Percentiles rank a stretch among this genome's conserved stretches.
Evolutionary conservation across 2,797 vertebrate species (phyloP).

Genomic region (Micromesistius poutassou): DNA sequence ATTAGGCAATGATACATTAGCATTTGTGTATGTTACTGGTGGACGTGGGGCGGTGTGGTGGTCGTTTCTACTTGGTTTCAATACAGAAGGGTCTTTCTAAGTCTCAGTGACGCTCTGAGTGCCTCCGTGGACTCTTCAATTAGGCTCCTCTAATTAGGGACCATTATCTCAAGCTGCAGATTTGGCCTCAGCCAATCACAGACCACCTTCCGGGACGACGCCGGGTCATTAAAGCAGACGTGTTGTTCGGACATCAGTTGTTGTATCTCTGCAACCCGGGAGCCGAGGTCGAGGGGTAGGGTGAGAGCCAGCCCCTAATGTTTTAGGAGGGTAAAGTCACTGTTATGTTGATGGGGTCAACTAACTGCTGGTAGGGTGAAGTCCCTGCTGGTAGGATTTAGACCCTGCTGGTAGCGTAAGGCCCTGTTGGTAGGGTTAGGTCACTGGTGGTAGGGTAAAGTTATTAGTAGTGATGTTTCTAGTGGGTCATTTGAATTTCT

Average conservation of each 20-base stretch:
- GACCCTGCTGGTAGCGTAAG: too few relatives aligned
- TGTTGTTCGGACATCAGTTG: too few relatives aligned
- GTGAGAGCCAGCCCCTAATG: neutral
- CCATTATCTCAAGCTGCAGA: constrained; percentile 33
- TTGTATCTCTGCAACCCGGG: neutral
- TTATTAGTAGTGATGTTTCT: neutral
- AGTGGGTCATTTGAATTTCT: neutral
- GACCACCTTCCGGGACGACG: neutral
- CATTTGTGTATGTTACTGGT: neutral
- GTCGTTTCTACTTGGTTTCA: neutral
- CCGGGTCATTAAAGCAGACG: constrained; percentile 16
- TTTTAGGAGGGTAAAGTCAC: neutral
- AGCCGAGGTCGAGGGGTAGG: constrained; percentile 14
- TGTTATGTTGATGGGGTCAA: too few relatives aligned
- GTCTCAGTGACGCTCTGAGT: constrained; percentile 10
- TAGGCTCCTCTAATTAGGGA: constrained; percentile 40
- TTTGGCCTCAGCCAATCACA: constrained; percentile 54
- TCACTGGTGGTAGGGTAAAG: neutral
- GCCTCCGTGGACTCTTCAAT: constrained; percentile 31
- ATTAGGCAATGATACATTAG: too few relatives aligned
- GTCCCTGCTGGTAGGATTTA: too few relatives aligned
- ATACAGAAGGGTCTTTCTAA: neutral
- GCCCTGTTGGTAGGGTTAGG: too few relatives aligned
- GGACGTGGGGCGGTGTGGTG: neutral
- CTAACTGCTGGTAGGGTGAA: too few relatives aligned